A percentile compares a stretch with the other conserved stretches of the same genome.
phyloP scores from a whole-genome alignment of 2,888 invertebrate genomes.

The Aporophyla lueneburgensis region DNA sequence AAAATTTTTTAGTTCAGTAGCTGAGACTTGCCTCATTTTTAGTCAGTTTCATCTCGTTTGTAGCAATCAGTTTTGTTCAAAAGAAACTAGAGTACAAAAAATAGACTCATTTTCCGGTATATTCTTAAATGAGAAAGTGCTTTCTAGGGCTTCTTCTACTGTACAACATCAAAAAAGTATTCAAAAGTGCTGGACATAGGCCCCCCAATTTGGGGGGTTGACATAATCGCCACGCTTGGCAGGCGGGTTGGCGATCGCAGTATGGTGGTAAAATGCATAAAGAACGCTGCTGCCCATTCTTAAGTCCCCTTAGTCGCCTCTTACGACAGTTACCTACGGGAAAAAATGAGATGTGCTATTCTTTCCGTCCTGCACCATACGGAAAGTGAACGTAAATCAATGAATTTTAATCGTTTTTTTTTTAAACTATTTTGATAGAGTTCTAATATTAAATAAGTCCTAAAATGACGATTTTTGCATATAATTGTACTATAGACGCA shows the following conservation, averaged over 20 bases:
- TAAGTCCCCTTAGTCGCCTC: too few relatives aligned
- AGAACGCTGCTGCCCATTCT: too few relatives aligned
- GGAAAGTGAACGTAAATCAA: background rate
- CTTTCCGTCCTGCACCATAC: too few relatives aligned
- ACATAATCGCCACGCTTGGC: too few relatives aligned
- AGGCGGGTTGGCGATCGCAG: too few relatives aligned
- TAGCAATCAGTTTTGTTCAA: constrained; percentile 12
- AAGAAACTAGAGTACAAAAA: constrained; percentile 10
- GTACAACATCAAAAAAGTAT: background rate
- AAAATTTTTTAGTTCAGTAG: constrained; percentile 27
- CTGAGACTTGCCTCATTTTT: constrained; percentile 1
- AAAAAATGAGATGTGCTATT: too few relatives aligned
- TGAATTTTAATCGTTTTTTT: background rate
- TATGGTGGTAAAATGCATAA: too few relatives aligned
- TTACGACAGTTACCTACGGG: too few relatives aligned
- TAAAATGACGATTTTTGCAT: background rate
- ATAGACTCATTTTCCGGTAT: background rate
- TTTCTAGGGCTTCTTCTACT: too few relatives aligned
- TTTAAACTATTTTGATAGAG: background rate
- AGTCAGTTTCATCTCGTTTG: constrained; percentile 11
- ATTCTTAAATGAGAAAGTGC: background rate
- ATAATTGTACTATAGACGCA: constrained; percentile 8
- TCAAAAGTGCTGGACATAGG: background rate
- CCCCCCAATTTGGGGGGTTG: too few relatives aligned
- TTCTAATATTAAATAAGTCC: background rate